Evolutionary conservation across 2,113 vertebrate species (phyloP).

Genomic region (Conger conger): DNA sequence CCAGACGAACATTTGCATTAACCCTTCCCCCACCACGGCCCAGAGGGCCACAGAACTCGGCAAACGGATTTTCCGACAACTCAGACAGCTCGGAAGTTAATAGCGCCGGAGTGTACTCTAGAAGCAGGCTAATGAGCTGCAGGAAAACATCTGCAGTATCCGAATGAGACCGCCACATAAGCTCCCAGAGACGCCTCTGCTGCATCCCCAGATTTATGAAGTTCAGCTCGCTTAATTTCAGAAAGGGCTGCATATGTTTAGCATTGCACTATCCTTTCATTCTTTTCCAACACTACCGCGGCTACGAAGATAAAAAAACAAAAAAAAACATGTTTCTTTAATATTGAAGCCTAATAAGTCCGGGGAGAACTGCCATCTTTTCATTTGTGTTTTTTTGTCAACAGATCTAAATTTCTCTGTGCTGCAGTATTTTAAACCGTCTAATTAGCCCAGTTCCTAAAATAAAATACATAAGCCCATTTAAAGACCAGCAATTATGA

Average conservation of each 20-base stretch:
- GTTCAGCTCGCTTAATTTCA: not conserved
- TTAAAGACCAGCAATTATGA: not conserved
- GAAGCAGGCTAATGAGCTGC: not conserved
- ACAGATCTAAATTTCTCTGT: not conserved
- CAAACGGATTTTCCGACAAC: not conserved
- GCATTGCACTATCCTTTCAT: not conserved
- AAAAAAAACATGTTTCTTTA: constrained; percentile 8
- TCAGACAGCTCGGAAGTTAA: not conserved
- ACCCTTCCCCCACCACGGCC: constrained; percentile 16
- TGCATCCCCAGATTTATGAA: not conserved
- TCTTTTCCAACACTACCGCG: not conserved
- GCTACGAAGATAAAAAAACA: not conserved
- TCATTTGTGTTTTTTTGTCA: not conserved
- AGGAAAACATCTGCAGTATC: not conserved
- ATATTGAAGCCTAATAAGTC: constrained; percentile 8
- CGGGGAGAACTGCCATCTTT: not conserved
- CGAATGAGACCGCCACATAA: not conserved
- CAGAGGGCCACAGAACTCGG: constrained; percentile 44
- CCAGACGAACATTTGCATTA: constrained; percentile 1
- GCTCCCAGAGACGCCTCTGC: not conserved
- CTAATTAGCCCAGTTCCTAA: not conserved
- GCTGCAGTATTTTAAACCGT: not conserved
- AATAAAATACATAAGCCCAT: not conserved
- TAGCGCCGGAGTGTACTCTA: not conserved
- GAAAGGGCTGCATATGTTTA: constrained; percentile 2